phyloP scores from a whole-genome alignment of 2,888 invertebrate species.

The Hemaris fuciformis region DNA sequence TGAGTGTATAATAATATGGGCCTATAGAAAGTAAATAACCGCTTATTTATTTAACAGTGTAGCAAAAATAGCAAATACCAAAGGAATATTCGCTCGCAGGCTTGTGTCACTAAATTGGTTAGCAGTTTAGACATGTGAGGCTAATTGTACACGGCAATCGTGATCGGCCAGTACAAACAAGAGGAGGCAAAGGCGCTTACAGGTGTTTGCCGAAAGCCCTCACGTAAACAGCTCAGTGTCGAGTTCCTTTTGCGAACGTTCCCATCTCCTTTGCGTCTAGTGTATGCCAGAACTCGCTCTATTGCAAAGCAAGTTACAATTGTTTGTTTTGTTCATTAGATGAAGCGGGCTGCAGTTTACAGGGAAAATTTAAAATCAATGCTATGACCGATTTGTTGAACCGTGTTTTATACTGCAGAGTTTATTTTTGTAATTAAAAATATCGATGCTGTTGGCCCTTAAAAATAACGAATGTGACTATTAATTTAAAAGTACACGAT shows the following conservation, averaged over 20 bases:
- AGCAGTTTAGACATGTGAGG: constrained; percentile 62
- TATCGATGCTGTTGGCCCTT: no score
- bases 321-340: constrained; percentile 22
- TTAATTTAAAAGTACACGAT: no score
- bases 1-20: no score
- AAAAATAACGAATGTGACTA: no score
- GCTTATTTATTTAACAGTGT: no score
- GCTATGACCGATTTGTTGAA: not conserved
- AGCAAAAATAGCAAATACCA: not conserved
- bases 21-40: no score
- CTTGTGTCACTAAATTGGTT: constrained; percentile 38
- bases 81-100: constrained; percentile 14
- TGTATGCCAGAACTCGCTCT: constrained; percentile 3
- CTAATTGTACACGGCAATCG: constrained; percentile 73
- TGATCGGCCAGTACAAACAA: constrained; percentile 70
- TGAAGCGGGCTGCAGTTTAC: not conserved
- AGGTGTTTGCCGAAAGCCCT: constrained; percentile 74
- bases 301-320: constrained; percentile 23
- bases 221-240: constrained; percentile 71
- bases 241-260: constrained; percentile 55
- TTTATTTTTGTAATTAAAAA: not conserved
- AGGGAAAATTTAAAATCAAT: not conserved
- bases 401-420: not conserved
- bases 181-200: constrained; percentile 60
- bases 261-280: constrained; percentile 16